A percentile compares a stretch with the other conserved stretches of the same genome.
Conservation (phyloP, 2,888 invertebrate species). For the Trilocha varians region DNA sequence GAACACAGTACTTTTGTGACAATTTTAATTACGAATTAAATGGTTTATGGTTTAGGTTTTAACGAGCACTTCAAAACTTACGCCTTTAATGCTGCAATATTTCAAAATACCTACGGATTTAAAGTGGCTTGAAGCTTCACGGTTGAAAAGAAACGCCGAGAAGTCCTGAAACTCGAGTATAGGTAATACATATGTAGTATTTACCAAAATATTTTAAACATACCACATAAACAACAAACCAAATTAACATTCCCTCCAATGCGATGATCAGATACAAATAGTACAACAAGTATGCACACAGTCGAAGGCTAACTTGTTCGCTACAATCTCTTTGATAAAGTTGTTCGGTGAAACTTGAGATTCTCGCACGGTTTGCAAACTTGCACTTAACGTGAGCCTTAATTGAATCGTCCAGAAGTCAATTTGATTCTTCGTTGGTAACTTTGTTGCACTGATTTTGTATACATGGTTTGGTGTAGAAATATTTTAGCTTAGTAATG, state of each 20-base stretch:
- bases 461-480: background rate
- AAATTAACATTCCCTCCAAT: conserved; percentile 18
- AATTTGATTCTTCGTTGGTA: conserved; percentile 49
- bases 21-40: too few relatives aligned
- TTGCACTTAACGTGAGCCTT: conserved; percentile 61
- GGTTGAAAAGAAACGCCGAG: too few relatives aligned
- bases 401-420: conserved; percentile 68
- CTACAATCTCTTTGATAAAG: conserved; percentile 52
- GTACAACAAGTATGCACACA: conserved; percentile 9
- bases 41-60: too few relatives aligned
- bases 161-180: too few relatives aligned
- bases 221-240: too few relatives aligned
- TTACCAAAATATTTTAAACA: too few relatives aligned
- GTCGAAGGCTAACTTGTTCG: conserved; percentile 54
- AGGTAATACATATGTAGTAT: too few relatives aligned
- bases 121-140: too few relatives aligned
- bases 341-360: conserved; percentile 45
- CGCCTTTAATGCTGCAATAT: too few relatives aligned
- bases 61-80: too few relatives aligned
- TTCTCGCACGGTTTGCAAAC: conserved; percentile 55
- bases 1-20: too few relatives aligned
- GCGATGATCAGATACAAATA: conserved; percentile 20
- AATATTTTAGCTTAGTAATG: background rate
- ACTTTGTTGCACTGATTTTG: conserved; percentile 16
- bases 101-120: too few relatives aligned